Evolutionary conservation across 2,888 invertebrate species (phyloP).

Genomic region (Drosophila kokeensis): DNA sequence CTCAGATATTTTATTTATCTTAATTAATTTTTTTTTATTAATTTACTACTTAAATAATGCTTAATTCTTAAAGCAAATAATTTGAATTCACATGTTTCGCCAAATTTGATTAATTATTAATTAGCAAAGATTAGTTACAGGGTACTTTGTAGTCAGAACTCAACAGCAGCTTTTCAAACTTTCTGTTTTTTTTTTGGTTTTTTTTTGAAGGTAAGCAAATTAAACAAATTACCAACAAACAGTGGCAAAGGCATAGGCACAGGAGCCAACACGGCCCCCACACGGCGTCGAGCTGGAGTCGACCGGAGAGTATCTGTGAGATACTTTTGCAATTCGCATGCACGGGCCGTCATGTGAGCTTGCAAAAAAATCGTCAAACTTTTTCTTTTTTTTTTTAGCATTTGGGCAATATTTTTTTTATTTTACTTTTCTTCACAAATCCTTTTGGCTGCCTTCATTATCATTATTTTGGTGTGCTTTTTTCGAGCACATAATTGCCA

Average conservation of each 20-base stretch:
- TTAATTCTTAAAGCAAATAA: neutral
- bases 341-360: constrained; percentile 66
- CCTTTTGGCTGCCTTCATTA: constrained; percentile 72
- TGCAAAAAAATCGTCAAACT: constrained; percentile 11
- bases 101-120: neutral
- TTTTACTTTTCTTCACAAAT: constrained; percentile 63
- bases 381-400: constrained; percentile 37
- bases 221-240: constrained; percentile 76
- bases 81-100: neutral
- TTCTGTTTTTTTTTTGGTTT: constrained; percentile 6
- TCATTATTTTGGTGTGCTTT: constrained; percentile 59
- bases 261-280: constrained; percentile 36
- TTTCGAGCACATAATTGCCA: constrained; percentile 73
- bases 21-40: neutral
- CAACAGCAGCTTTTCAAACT: neutral
- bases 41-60: neutral
- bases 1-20: neutral
- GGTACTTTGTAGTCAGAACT: constrained; percentile 16
- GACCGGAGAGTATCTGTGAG: constrained; percentile 64
- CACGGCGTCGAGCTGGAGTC: constrained; percentile 19
- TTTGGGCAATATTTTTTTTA: constrained; percentile 50
- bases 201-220: constrained; percentile 70
- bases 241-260: constrained; percentile 42
- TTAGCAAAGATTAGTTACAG: neutral
- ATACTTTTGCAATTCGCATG: constrained; percentile 70